A percentile compares a stretch with the other conserved stretches of the same genome.
These are phyloP conservation scores for Suricata suricatta DNA, from an alignment of 2,113 vertebrate genomes.

Conservation along the genomic window DNA sequence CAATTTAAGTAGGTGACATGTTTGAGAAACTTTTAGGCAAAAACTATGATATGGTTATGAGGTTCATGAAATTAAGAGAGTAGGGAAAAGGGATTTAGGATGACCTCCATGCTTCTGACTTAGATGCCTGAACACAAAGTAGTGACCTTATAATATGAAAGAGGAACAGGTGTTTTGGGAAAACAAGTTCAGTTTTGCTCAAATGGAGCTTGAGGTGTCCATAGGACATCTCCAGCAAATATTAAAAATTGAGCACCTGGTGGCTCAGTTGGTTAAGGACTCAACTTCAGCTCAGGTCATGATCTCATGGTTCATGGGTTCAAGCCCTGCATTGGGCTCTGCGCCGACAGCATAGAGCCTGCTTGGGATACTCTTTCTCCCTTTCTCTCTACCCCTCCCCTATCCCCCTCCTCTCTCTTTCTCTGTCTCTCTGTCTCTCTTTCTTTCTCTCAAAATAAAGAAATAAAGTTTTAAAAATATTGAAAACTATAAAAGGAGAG, in stretches of 20 bases:
- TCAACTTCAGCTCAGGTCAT: no score
- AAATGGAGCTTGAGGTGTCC: no score
- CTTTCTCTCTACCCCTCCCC: no score
- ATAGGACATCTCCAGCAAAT: background rate
- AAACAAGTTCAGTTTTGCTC: background rate
- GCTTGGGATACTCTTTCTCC: no score
- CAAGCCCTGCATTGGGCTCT: no score
- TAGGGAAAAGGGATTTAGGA: background rate
- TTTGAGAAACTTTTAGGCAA: background rate
- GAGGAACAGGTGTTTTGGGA: background rate
- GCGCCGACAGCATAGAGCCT: no score
- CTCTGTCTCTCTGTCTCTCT: no score
- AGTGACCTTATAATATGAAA: background rate
- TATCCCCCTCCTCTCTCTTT: no score
- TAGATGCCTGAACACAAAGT: background rate
- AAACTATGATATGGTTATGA: background rate
- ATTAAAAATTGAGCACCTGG: background rate
- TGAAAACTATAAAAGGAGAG: background rate
- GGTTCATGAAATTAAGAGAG: background rate
- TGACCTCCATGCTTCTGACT: background rate
- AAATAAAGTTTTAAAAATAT: background rate
- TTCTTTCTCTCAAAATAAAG: no score
- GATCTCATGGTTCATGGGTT: no score
- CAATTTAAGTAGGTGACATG: background rate
- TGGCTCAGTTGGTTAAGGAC: no score